Evolutionary conservation across 2,797 vertebrate genomes (phyloP), one percentile per base, ranked within the genome.

Genomic region (Phrynocephalus forsythii): DNA sequence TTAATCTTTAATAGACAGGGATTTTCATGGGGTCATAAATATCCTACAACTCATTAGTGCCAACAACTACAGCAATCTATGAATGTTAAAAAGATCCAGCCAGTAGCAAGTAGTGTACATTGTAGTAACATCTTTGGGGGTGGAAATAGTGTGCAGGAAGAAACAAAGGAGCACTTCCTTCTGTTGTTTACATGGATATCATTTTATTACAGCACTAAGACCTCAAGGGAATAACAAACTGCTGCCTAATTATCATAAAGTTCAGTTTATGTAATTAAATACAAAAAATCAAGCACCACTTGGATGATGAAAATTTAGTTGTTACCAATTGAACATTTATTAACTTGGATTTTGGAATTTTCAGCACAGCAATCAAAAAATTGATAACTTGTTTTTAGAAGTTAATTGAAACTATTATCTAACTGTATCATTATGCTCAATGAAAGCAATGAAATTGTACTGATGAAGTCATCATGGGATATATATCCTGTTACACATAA

Each of bases 291-390:
- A 48, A 85, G 90, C 60, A 6, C 38, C 85, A 20, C 28, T 86
- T 86, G 28, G 10, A 75, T 8, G 1, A 0, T 0, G 80, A 22
- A 77, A 83, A 86, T 8, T 84, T 66, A 85, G 75, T 79, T 72
- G 50, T 83, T 50, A 79, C 72, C 84, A 83, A n/a, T 30, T 83
- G 44, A 71, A 84, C 68, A 78, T 84, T 63, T 6, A 3, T n/a
- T 1, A 44, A 2, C 73, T 88, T 28, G 71, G 56, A 5, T 0
- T 0, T 79, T 91, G 68, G 24, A 71, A 72, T 82, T 6, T 5
- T 76, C 60, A 85, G 26, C 56, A 89, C 76, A 48, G 33, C 38
- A 84, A 69, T 52, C 26, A 84, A 88, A 79, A 79, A 18, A 26
- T 76, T 82, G 72, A 48, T 73, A 81, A 13, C 71, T 67, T 56